Conservation (phyloP, 1,140 invertebrate genomes). For the Lanistes nyassanus region DNA sequence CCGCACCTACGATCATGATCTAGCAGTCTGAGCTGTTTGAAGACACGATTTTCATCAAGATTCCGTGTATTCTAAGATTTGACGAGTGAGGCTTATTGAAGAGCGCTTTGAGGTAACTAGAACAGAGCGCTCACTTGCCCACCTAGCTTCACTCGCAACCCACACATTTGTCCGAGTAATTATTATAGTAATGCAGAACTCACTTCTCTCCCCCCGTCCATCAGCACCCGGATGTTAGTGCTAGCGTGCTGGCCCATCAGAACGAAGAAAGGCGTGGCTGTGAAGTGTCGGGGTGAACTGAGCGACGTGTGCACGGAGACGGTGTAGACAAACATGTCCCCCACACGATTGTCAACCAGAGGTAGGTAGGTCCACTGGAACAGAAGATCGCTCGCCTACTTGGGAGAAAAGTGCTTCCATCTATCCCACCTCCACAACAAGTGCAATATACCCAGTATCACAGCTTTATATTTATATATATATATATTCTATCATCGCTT, state of each 20-base stretch:
- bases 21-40: too few relatives aligned
- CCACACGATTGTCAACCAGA: constrained; percentile 24
- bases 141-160: too few relatives aligned
- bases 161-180: not conserved
- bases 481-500: too few relatives aligned
- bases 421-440: not conserved
- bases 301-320: constrained; percentile 33
- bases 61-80: too few relatives aligned
- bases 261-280: constrained; percentile 27
- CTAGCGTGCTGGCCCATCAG: constrained; percentile 38
- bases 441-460: too few relatives aligned
- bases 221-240: constrained; percentile 29
- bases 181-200: constrained; percentile 2
- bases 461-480: too few relatives aligned
- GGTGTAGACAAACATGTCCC: constrained; percentile 29
- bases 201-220: constrained; percentile 35
- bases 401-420: not conserved
- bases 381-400: not conserved
- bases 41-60: too few relatives aligned
- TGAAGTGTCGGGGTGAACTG: constrained; percentile 28
- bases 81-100: too few relatives aligned
- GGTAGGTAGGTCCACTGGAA: constrained; percentile 39
- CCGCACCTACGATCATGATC: too few relatives aligned
- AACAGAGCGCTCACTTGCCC: too few relatives aligned
- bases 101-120: too few relatives aligned